Evolutionary conservation across 2,113 vertebrate species (phyloP), one percentile per base, ranked within the genome.

Genomic region (Nannobrachium achirus): DNA sequence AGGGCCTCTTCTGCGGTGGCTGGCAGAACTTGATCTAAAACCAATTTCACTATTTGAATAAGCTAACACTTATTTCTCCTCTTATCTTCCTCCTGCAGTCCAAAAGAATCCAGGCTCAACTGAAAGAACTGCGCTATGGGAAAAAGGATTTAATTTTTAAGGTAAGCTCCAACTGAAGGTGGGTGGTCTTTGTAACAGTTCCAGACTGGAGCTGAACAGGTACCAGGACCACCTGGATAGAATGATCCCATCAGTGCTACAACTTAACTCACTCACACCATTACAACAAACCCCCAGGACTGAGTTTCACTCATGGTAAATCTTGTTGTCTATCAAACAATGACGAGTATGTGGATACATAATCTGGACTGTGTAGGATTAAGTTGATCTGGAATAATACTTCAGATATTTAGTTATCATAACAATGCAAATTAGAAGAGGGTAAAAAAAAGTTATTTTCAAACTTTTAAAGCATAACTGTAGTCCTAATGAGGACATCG

Each of bases 101-200:
- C 73, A 99, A 96, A 94, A 97, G 96, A 93, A 96, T 99, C 78
- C 98, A 98, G 91, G 94, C 97, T 75, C 98, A 99, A 89, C 92
- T 99, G 91, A 99, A 99, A 89, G 97, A 98, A 85, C 94, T 99
- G 75, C 95, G 95, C 69, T 98, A 99, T 66, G 98, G 97, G 66
- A 99, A 99, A 88, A 99, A 99, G 81, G 97, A 99, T 92, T 96
- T 99, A 92, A 95, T 99, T 93, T 97, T 97, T 92, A 98, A 98
- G 96, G 97, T 99, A 89, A 95, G 93, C 80, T 80, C 66, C 79
- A 84, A 84, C 71, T 75, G 74, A 84, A 81, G 70, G 76, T 33
- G 65, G 64, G 50, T 53, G 56, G 56, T 74, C 77, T 18, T 82
- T 76, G 53, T 77, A 59, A 76, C 65, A 56, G 62, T 73, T 73